These are phyloP conservation scores for Myzus persicae DNA, from an alignment of 1,140 invertebrate species.

Conservation along the genomic window DNA sequence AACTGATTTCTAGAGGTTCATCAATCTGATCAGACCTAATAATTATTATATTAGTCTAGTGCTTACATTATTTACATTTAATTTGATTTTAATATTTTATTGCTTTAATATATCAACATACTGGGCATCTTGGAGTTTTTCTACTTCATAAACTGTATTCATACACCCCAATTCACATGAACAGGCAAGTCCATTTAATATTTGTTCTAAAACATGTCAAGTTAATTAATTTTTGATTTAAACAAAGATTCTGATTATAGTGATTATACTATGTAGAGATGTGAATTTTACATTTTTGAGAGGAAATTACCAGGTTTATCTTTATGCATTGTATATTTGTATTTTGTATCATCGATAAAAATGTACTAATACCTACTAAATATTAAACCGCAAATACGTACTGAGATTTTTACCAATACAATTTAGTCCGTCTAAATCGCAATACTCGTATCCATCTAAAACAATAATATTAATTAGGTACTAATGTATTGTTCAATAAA, in stretches of 20 bases:
- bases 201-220: slow-evolving; percentile 45
- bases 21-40: slow-evolving; percentile 25
- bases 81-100: not conserved
- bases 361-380: not conserved
- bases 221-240: not conserved
- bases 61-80: not conserved
- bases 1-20: slow-evolving; percentile 60
- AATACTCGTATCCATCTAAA: slow-evolving; percentile 55
- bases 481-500: not conserved
- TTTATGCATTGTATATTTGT: too few species aligned
- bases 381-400: slow-evolving; percentile 10
- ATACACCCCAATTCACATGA: slow-evolving; percentile 74
- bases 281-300: not conserved
- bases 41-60: not conserved
- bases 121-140: slow-evolving; percentile 70
- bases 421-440: slow-evolving; percentile 47
- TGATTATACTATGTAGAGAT: not conserved
- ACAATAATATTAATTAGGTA: not conserved
- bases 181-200: slow-evolving; percentile 64
- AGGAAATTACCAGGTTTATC: too few species aligned
- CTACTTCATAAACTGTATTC: slow-evolving; percentile 77
- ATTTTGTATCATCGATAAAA: not conserved
- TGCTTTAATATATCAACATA: slow-evolving; percentile 15
- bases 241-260: not conserved
- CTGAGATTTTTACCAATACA: slow-evolving; percentile 50